A percentile compares a stretch with the other conserved stretches of the same genome.
These are phyloP conservation scores for Caenorhabditis wallacei DNA, from an alignment of 2,888 invertebrate genomes.

Conservation along the genomic window DNA sequence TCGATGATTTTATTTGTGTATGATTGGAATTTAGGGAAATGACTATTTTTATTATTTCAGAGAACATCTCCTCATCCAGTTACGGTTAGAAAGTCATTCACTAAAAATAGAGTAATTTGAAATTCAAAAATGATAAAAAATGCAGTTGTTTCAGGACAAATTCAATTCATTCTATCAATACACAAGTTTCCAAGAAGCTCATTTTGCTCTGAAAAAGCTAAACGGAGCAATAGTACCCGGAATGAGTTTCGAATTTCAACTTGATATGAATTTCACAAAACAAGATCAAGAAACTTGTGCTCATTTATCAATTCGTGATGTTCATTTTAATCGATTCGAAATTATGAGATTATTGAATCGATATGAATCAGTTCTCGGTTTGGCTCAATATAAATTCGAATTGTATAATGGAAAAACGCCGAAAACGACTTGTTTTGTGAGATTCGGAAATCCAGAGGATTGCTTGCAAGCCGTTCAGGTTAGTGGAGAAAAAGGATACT, in stretches of 20 bases:
- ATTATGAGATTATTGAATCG: slow-evolving; percentile 26
- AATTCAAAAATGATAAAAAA: background rate
- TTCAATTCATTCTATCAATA: slow-evolving; percentile 49
- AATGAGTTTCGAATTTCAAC: slow-evolving; percentile 11
- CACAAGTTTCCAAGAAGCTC: slow-evolving; percentile 18
- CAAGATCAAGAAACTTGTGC: slow-evolving; percentile 27
- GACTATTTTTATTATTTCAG: slow-evolving; percentile 17
- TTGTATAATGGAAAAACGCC: background rate
- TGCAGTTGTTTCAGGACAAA: slow-evolving; percentile 16
- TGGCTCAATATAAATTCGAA: slow-evolving; percentile 25
- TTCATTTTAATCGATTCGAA: slow-evolving; percentile 26
- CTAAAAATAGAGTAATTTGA: slow-evolving; percentile 9
- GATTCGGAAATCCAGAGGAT: slow-evolving; percentile 41
- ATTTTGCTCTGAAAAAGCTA: slow-evolving; percentile 15
- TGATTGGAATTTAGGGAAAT: background rate
- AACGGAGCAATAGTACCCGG: slow-evolving; percentile 21
- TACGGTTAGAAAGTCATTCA: background rate
- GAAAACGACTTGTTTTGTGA: slow-evolving; percentile 21
- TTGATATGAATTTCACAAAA: slow-evolving; percentile 43
- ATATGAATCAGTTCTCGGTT: slow-evolving; percentile 37
- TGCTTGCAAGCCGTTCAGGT: slow-evolving; percentile 40
- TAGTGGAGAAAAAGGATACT: slow-evolving; percentile 9
- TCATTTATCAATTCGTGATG: slow-evolving; percentile 15
- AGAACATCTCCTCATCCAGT: slow-evolving; percentile 17
- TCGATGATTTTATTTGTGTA: slow-evolving; percentile 35